Percentiles rank a stretch among this genome's conserved stretches.
These are phyloP conservation scores for Patiria miniata DNA, from an alignment of 35 echinoderm and acorn worm genomes.

Conservation along the genomic window DNA sequence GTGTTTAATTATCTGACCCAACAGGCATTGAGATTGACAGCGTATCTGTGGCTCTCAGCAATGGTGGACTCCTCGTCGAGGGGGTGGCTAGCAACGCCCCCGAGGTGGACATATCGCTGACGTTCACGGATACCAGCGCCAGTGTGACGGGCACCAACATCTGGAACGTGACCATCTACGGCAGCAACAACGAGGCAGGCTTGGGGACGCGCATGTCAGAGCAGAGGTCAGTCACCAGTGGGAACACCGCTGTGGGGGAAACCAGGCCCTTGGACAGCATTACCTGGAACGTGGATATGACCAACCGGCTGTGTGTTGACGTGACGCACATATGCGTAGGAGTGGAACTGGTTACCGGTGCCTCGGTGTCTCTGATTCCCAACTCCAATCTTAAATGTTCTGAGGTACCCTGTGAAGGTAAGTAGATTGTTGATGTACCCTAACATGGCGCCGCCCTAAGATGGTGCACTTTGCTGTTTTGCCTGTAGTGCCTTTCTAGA, in stretches of 20 bases:
- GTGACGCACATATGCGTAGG: constrained; percentile 14
- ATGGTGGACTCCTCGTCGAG: constrained; percentile 10
- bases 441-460: too few species aligned
- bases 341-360: not conserved
- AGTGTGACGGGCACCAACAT: constrained; percentile 27
- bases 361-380: not conserved
- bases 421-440: not conserved
- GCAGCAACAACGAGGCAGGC: not conserved
- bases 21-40: not conserved
- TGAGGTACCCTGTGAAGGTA: not conserved
- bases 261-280: not conserved
- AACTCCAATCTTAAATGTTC: not conserved
- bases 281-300: constrained; percentile 13
- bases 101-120: constrained; percentile 7
- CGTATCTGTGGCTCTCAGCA: not conserved
- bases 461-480: too few species aligned
- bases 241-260: not conserved
- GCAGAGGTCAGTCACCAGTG: not conserved
- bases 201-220: not conserved
- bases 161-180: constrained; percentile 42
- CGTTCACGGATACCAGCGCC: not conserved
- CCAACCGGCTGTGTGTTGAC: not conserved
- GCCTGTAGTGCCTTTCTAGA: too few species aligned
- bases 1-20: not conserved
- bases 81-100: constrained; percentile 16